These are phyloP conservation scores for Lateolabrax maculatus DNA, from an alignment of 2,797 vertebrate genomes.

Conservation along the genomic window DNA sequence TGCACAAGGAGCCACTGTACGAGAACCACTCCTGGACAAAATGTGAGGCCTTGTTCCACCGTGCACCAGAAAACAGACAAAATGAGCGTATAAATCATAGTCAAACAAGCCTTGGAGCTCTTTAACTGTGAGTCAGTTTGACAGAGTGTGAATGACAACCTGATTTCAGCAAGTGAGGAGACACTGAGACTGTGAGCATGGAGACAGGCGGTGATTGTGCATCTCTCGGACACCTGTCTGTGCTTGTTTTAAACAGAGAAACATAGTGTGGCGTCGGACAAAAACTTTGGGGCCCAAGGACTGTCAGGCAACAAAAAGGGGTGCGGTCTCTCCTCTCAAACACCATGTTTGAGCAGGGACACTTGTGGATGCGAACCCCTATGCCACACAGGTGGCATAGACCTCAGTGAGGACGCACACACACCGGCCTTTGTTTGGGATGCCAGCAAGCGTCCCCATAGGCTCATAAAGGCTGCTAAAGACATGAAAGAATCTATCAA, in stretches of 20 bases:
- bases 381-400: constrained; percentile 72
- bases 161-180: constrained; percentile 42
- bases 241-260: constrained; percentile 35
- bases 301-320: constrained; percentile 28
- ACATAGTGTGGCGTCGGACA: constrained; percentile 41
- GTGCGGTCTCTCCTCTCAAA: constrained; percentile 20
- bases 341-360: constrained; percentile 13
- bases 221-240: constrained; percentile 64
- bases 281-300: constrained; percentile 44
- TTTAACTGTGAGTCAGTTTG: constrained; percentile 30
- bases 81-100: constrained; percentile 48
- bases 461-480: constrained; percentile 60
- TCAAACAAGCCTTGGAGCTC: constrained; percentile 32
- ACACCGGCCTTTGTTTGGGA: constrained; percentile 70
- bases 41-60: constrained; percentile 51
- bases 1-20: constrained; percentile 67
- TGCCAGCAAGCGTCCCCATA: constrained; percentile 63
- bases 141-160: constrained; percentile 60
- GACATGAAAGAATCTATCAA: constrained; percentile 69
- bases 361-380: constrained; percentile 20
- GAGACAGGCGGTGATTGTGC: constrained; percentile 66
- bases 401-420: constrained; percentile 47
- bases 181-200: constrained; percentile 6
- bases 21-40: constrained; percentile 32
- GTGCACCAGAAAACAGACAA: constrained; percentile 24